Conservation (phyloP, 92 coral and sea anemone species). For the Micromussa lordhowensis region DNA sequence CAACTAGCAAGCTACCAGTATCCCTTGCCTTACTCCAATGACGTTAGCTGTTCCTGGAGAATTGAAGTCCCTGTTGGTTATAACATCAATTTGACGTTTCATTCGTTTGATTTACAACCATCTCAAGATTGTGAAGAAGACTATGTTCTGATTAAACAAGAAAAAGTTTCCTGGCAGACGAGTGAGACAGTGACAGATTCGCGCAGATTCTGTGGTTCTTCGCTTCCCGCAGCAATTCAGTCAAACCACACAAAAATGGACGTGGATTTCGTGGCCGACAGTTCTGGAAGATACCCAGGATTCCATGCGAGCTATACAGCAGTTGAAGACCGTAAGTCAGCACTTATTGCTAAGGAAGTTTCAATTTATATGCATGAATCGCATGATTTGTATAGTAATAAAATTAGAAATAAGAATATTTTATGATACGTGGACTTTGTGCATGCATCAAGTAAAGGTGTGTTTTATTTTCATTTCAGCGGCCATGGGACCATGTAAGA, state of each 20-base stretch:
- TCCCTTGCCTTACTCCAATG: constrained; percentile 45
- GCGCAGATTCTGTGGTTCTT: constrained; percentile 53
- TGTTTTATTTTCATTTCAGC: constrained; percentile 20
- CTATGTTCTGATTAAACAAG: constrained; percentile 27
- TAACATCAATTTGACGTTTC: constrained; percentile 42
- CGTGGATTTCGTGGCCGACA: constrained; percentile 49
- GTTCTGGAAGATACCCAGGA: constrained; percentile 63
- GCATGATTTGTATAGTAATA: too few relatives aligned
- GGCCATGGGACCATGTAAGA: constrained; percentile 59
- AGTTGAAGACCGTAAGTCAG: constrained; percentile 48
- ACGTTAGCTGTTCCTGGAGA: constrained; percentile 58
- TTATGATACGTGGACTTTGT: too few relatives aligned
- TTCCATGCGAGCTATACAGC: constrained; percentile 56
- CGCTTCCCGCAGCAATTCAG: constrained; percentile 12
- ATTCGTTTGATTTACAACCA: constrained; percentile 40
- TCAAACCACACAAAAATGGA: constrained; percentile 44
- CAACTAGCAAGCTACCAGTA: constrained; percentile 49
- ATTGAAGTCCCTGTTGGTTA: constrained; percentile 40
- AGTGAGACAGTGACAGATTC: not conserved
- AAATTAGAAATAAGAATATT: too few relatives aligned
- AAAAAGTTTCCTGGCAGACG: not conserved
- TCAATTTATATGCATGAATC: too few relatives aligned
- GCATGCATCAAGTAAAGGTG: not conserved
- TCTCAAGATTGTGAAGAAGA: constrained; percentile 49
- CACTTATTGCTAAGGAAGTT: not conserved